These are phyloP conservation scores for Mantis religiosa DNA, from an alignment of 2,888 invertebrate species.

Conservation along the genomic window DNA sequence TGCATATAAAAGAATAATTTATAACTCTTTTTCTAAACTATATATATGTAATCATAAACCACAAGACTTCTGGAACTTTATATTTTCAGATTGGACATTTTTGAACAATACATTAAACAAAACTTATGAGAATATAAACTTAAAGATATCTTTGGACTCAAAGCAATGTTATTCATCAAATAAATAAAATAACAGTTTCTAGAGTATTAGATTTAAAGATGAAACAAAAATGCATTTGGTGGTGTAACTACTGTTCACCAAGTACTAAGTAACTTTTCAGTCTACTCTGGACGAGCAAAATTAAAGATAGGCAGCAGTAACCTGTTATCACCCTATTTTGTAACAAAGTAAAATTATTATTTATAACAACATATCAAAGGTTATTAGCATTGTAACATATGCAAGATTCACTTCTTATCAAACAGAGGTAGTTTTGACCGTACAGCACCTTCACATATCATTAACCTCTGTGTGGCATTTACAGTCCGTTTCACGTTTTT, in stretches of 20 bases:
- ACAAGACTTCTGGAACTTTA: background rate
- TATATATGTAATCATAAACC: background rate
- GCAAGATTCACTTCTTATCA: slow-evolving; percentile 58
- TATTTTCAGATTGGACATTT: background rate
- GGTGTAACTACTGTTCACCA: background rate
- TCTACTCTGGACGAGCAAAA: background rate
- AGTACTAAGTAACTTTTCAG: background rate
- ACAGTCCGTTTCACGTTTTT: slow-evolving; percentile 18
- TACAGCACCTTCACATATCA: slow-evolving; percentile 83
- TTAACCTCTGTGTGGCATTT: slow-evolving; percentile 58
- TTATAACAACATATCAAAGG: background rate
- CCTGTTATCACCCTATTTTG: background rate
- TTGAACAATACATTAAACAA: background rate
- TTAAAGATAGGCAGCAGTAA: background rate
- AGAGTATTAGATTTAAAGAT: background rate
- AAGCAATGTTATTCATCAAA: background rate
- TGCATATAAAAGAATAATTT: background rate
- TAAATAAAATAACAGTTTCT: background rate
- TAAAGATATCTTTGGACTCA: background rate
- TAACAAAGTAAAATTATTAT: background rate
- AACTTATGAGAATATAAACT: background rate
- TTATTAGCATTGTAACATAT: background rate
- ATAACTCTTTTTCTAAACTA: background rate
- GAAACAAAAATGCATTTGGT: background rate
- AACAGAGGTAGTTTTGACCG: slow-evolving; percentile 80